Base-by-base conservation (phyloP, 2,888 invertebrate species). In the Synergus itoensis region DNA sequence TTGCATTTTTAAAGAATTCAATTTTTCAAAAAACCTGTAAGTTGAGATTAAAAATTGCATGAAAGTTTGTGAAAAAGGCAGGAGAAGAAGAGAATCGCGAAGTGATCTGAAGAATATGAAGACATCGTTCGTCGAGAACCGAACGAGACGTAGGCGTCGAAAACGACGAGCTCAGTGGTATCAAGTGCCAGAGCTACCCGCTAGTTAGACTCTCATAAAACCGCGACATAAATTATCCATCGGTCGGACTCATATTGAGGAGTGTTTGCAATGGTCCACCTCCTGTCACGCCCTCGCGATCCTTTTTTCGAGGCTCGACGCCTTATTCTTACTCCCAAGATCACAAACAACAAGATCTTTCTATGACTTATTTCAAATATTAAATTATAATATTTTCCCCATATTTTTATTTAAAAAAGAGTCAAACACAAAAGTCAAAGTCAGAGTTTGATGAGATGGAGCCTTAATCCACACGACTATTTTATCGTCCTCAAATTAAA, bases 241-340 rank as follows among this genome's bases (percentile, higher is more conserved):
- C 79, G 84, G 48, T 80, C 83, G 79, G 79, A 83, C 85, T 82
- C 77, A 77, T 79, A 85, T 86, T 86, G 88, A 89, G 88, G 90
- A 90, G 91, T 91, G 91, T 91, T 91, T 91, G 90, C 90, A 89
- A 90, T 91, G 89, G 89, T 89, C 91, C 91, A 90, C 92, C 92
- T 91, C 92, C 93, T 93, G 92, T 93, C 93, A 92, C 93, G 91
- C 92, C 92, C 92, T 92, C 90, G 89, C 89, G 86, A 63, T 78
- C 45, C 63, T 77, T 78, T 80, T 81, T 79, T 77, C 76, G 48
- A 40, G 45, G 40, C 14, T 57, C 65, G 5, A 76, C 7, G 45
- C 62, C 60, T 45, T 45, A 76, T 60, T 43, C 28, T 62, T 40
- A 21, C 36, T 40, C 11, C 28, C 48, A 73, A 36, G 53, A 48